A percentile compares a stretch with the other conserved stretches of the same genome.
These are phyloP conservation scores for Ammodytes marinus DNA, from an alignment of 2,113 vertebrate genomes.

Conservation along the genomic window DNA sequence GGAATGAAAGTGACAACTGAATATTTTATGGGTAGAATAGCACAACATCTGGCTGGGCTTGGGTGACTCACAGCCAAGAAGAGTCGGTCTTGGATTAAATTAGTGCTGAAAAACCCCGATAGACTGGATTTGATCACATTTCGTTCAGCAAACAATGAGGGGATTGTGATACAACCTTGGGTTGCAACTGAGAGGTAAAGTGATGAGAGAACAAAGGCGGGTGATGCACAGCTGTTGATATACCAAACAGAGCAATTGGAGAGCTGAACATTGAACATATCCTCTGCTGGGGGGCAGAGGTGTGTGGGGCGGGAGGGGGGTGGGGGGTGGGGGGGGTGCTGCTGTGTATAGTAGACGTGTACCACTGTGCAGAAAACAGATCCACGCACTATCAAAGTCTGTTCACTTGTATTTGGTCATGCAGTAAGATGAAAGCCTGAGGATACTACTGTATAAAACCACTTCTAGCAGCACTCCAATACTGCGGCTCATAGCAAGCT, in stretches of 20 bases:
- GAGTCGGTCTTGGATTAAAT: slow-evolving; percentile 49
- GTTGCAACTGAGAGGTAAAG: not conserved
- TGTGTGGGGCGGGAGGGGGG: too few species aligned
- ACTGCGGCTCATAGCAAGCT: slow-evolving; percentile 43
- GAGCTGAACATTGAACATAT: slow-evolving; percentile 33
- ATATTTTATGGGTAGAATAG: slow-evolving; percentile 33
- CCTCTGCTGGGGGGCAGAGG: not conserved
- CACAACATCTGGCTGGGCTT: slow-evolving; percentile 35
- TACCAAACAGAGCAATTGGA: slow-evolving; percentile 33
- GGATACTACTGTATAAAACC: slow-evolving; percentile 25
- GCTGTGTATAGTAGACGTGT: slow-evolving; percentile 29
- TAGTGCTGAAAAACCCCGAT: slow-evolving; percentile 22
- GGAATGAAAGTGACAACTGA: slow-evolving; percentile 14
- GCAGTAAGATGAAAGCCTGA: slow-evolving; percentile 35
- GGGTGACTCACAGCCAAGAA: slow-evolving; percentile 13
- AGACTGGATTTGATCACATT: slow-evolving; percentile 50
- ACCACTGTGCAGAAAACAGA: slow-evolving; percentile 33
- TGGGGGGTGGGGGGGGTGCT: too few species aligned
- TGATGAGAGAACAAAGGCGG: not conserved
- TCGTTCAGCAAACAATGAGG: slow-evolving; percentile 22
- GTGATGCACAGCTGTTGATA: slow-evolving; percentile 33
- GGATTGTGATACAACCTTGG: slow-evolving; percentile 18
- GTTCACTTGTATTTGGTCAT: slow-evolving; percentile 19
- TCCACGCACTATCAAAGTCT: slow-evolving; percentile 6
- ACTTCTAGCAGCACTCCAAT: slow-evolving; percentile 15